Evolutionary conservation across 1,140 invertebrate species (phyloP).

Genomic region (Agrilus planipennis): DNA sequence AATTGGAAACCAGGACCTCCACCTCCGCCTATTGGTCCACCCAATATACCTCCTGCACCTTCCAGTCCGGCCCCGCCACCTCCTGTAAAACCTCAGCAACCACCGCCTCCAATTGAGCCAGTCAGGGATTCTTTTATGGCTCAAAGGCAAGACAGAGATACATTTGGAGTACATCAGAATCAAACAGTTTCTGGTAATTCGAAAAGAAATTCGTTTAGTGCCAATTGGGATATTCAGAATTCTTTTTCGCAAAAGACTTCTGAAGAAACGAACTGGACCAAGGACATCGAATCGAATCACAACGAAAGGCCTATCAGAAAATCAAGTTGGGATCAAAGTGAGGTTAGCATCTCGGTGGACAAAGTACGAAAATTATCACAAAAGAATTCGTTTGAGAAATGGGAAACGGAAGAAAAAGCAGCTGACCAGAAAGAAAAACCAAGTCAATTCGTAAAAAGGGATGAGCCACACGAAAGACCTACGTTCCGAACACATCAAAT

Average conservation of each 20-base stretch:
- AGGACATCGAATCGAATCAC: conserved; percentile 30
- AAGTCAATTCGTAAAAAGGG: conserved; percentile 28
- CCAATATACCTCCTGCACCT: conserved; percentile 48
- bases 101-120: conserved; percentile 55
- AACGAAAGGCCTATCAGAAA: conserved; percentile 22
- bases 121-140: conserved; percentile 31
- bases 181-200: conserved; percentile 34
- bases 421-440: conserved; percentile 29
- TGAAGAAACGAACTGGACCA: conserved; percentile 38
- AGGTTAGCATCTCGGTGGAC: conserved; percentile 36
- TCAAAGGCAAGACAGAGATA: conserved; percentile 48
- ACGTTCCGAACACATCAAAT: conserved; percentile 50
- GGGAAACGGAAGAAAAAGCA: conserved; percentile 35
- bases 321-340: conserved; percentile 36
- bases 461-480: conserved; percentile 35
- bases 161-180: conserved; percentile 52
- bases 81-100: conserved; percentile 35
- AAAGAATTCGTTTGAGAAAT: conserved; percentile 36
- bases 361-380: conserved; percentile 30
- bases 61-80: conserved; percentile 49
- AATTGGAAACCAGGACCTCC: conserved; percentile 45
- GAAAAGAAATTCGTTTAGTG: conserved; percentile 49
- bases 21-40: conserved; percentile 50
- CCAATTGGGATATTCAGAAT: conserved; percentile 51
- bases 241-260: conserved; percentile 38